These are phyloP conservation scores for Chelonus formosanus DNA, from an alignment of 2,888 invertebrate species.

Conservation along the genomic window DNA sequence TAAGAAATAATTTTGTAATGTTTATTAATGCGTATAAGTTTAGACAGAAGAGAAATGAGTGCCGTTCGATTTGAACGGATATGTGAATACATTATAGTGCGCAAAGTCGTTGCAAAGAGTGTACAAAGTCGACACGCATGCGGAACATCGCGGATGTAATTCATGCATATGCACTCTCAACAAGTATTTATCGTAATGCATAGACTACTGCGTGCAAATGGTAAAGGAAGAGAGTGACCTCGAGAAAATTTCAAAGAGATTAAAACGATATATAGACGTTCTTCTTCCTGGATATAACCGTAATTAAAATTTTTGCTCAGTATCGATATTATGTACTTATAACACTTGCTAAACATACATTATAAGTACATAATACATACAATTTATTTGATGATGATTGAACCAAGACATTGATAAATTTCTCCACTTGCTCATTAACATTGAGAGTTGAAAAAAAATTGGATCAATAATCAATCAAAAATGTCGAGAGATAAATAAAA, in stretches of 20 bases:
- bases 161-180: not conserved
- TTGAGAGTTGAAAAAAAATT: no score
- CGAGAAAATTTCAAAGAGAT: slow-evolving; percentile 5
- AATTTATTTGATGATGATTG: no score
- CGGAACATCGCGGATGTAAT: slow-evolving; percentile 12
- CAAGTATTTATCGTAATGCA: slow-evolving; percentile 28
- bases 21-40: slow-evolving; percentile 1
- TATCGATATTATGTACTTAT: no score
- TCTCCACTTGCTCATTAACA: no score
- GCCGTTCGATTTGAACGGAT: slow-evolving; percentile 18
- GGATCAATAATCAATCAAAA: no score
- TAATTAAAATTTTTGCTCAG: no score
- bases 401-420: no score
- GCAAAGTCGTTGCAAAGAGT: no score
- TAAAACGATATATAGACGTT: slow-evolving; percentile 1
- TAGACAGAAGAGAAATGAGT: not conserved
- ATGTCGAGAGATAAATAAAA: no score
- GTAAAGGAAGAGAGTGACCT: not conserved
- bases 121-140: slow-evolving; percentile 28
- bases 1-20: slow-evolving; percentile 7
- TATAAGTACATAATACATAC: no score
- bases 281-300: no score
- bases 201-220: slow-evolving; percentile 10
- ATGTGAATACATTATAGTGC: slow-evolving; percentile 12
- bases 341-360: no score